Evolutionary conservation across 1,140 invertebrate genomes (phyloP).

Genomic region (Drosophila ficusphila): DNA sequence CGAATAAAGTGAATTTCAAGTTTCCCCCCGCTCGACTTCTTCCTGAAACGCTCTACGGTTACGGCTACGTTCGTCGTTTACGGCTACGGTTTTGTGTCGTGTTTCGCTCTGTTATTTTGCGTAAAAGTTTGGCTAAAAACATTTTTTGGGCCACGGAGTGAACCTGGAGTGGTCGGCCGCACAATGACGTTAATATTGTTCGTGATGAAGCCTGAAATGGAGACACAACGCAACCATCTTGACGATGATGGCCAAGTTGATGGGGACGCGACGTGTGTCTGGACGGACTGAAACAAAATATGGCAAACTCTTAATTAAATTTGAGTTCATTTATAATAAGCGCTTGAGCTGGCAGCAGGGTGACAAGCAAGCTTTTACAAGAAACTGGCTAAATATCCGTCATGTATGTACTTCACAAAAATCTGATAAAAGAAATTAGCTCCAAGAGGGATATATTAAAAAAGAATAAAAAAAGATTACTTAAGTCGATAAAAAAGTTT

Average conservation of each 20-base stretch:
- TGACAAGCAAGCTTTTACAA: constrained; percentile 25
- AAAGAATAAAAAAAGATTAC: no score
- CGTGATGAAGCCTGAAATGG: constrained; percentile 68
- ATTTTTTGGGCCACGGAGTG: constrained; percentile 33
- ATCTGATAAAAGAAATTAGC: no score
- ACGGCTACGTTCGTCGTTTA: constrained; percentile 17
- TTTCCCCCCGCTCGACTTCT: not conserved
- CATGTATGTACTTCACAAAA: not conserved
- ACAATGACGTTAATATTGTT: constrained; percentile 72
- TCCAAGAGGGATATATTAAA: no score
- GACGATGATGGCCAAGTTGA: constrained; percentile 20
- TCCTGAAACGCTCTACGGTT: constrained; percentile 3
- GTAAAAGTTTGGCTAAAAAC: constrained; percentile 71
- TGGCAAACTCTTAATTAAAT: constrained; percentile 76
- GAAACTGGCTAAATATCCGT: not conserved
- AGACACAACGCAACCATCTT: constrained; percentile 37
- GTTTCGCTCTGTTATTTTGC: constrained; percentile 30
- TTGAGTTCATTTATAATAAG: constrained; percentile 78
- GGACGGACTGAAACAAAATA: constrained; percentile 65
- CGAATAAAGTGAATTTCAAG: constrained; percentile 47
- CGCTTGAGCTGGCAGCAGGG: constrained; percentile 26
- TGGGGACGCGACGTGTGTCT: constrained; percentile 37
- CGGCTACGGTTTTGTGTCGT: constrained; percentile 17
- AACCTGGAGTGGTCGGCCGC: constrained; percentile 48
- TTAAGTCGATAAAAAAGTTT: no score